These are phyloP conservation scores for Cichladusa arquata DNA, from an alignment of 2,113 vertebrate species.

Conservation along the genomic window DNA sequence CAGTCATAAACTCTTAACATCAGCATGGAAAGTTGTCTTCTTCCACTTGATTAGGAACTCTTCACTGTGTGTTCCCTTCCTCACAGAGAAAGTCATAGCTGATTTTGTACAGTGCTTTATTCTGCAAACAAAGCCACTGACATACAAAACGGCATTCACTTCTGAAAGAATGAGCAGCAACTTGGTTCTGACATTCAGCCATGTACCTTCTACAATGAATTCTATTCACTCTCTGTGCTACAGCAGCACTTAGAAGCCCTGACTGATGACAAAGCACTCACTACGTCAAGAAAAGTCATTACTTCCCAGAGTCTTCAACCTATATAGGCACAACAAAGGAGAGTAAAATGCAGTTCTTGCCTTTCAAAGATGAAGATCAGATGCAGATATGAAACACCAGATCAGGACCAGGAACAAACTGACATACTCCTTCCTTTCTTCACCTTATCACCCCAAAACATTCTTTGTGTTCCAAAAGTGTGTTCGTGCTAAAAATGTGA, in stretches of 20 bases:
- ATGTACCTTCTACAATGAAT: not conserved
- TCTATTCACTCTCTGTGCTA: not conserved
- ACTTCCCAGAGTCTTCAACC: not conserved
- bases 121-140: not conserved
- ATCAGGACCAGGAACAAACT: not conserved
- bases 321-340: not conserved
- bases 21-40: not conserved
- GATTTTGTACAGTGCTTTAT: not conserved
- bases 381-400: not conserved
- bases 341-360: not conserved
- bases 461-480: not conserved
- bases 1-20: not conserved
- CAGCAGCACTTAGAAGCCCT: not conserved
- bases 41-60: not conserved
- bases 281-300: not conserved
- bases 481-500: fast-evolving
- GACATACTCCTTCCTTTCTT: not conserved
- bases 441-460: not conserved
- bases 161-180: not conserved
- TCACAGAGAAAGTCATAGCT: not conserved
- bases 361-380: not conserved
- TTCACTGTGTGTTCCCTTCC: not conserved
- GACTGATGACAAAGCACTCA: not conserved
- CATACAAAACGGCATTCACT: not conserved
- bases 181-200: not conserved